Evolutionary conservation across 2,888 invertebrate species (phyloP), one percentile per base, ranked within the genome.

Genomic region (Amiota mariae): DNA sequence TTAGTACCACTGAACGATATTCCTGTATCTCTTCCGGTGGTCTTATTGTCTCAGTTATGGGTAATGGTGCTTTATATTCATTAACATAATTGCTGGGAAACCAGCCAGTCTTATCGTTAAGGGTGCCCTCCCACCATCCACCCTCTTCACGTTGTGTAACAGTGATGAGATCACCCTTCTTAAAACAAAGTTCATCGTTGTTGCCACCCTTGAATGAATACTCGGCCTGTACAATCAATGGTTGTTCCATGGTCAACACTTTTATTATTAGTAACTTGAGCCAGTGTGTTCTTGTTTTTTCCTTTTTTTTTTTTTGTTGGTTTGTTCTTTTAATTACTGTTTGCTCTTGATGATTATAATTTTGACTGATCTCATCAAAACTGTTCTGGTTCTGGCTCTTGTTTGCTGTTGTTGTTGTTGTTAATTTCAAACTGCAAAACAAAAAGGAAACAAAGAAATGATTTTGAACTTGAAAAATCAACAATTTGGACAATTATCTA

Each of bases 121-220:
- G 91, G 10, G 98, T 99, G 13, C 99, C 99, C 91, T 99, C 99
- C 99, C 99, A 99, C 99, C 99, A 99, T 61, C 98, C 98, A 72
- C 98, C 99, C 87, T 98, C 98, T 87, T 97, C 95, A 75, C 93
- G 94, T 90, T 99, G 99, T 49, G 98, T 98, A 73, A 99, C 95
- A 54, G 97, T 97, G 82, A 99, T 98, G 80, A 98, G 92, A 90
- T 99, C 99, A 72, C 98, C 97, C 90, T 98, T 98, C 85, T 94
- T 95, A 90, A 99, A 98, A 88, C 96, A 96, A 81, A 99, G 91
- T 93, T 99, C 99, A 91, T 99, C 99, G 91, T 98, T 99, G 89
- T 99, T 98, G 89, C 95, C 95, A 79, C 98, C 98, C 91, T 96
- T 96, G 90, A 98, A 99, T 75, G 96, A 94, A 91, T 95, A 98